phyloP scores from a whole-genome alignment of 64 coral and sea anemone genomes.

The Hydrozoanthus tunicans region DNA sequence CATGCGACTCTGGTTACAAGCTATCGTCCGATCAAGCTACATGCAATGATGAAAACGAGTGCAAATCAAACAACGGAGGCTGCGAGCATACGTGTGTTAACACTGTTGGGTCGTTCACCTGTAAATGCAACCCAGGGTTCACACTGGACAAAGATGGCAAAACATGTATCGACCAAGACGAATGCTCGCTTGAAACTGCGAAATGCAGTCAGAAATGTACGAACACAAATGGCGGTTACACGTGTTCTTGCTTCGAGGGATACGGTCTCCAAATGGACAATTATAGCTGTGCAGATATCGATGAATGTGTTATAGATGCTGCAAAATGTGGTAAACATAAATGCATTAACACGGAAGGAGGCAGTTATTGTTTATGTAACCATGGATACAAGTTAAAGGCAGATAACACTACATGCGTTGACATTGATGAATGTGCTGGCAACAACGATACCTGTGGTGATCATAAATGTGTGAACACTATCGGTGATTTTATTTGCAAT shows the following conservation, averaged over 20 bases:
- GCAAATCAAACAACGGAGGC: conserved; percentile 1
- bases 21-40: not conserved
- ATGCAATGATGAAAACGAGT: conserved; percentile 54
- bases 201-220: conserved; percentile 28
- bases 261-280: conserved; percentile 5
- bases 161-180: conserved; percentile 42
- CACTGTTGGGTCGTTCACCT: conserved; percentile 20
- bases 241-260: conserved; percentile 1
- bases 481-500: conserved; percentile 60
- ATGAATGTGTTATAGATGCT: conserved; percentile 7
- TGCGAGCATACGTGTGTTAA: conserved; percentile 38
- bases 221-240: conserved; percentile 44
- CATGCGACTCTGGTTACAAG: conserved; percentile 15
- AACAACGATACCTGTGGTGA: conserved; percentile 52
- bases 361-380: conserved; percentile 47
- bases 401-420: conserved; percentile 56
- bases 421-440: conserved; percentile 69
- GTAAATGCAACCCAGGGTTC: conserved; percentile 29
- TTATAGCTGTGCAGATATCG: not conserved
- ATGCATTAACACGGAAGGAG: conserved; percentile 16
- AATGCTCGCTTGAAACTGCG: conserved; percentile 8
- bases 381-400: conserved; percentile 25
- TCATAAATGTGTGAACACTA: conserved; percentile 57
- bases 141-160: conserved; percentile 7
- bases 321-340: conserved; percentile 6